Conservation (phyloP, 2,797 vertebrate genomes). For the Cyclopterus lumpus region DNA sequence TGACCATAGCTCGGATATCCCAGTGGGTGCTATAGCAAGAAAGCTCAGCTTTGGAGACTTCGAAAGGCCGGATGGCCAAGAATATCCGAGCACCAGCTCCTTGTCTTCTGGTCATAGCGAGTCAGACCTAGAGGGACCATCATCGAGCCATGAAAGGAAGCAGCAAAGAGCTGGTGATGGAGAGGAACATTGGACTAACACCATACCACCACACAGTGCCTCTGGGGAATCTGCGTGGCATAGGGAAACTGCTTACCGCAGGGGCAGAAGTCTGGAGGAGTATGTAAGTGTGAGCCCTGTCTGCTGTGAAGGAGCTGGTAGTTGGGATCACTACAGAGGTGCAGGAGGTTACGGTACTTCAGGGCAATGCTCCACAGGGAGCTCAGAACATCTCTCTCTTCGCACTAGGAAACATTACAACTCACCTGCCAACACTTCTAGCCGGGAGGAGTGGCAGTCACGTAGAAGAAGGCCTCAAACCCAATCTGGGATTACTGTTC, state of each 20-base stretch:
- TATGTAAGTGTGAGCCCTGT: conserved; percentile 37
- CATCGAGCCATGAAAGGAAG: conserved; percentile 55
- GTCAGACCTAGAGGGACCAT: conserved; percentile 72
- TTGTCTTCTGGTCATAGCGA: conserved; percentile 86
- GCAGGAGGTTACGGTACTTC: conserved; percentile 37
- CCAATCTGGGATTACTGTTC: conserved; percentile 47
- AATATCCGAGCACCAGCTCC: conserved; percentile 82
- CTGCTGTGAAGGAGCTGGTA: conserved; percentile 55
- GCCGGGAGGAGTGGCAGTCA: conserved; percentile 70
- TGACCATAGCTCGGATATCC: conserved; percentile 76
- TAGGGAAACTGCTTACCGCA: conserved; percentile 63
- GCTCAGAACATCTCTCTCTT: conserved; percentile 63
- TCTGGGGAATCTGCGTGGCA: conserved; percentile 57
- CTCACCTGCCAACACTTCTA: conserved; percentile 74
- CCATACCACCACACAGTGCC: conserved; percentile 23
- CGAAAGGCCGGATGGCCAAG: conserved; percentile 76
- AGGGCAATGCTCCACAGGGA: conserved; percentile 51
- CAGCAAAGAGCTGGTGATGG: conserved; percentile 33
- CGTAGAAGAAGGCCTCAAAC: conserved; percentile 57
- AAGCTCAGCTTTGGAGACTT: conserved; percentile 76
- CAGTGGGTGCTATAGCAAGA: conserved; percentile 62
- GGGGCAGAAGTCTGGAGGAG: conserved; percentile 69
- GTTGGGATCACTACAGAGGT: conserved; percentile 66
- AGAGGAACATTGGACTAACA: conserved; percentile 58
- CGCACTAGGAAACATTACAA: conserved; percentile 75